Percentiles rank a stretch among this genome's conserved stretches.
phyloP scores from a whole-genome alignment of 35 echinoderm and acorn worm genomes.

The Heliocidaris erythrogramma region DNA sequence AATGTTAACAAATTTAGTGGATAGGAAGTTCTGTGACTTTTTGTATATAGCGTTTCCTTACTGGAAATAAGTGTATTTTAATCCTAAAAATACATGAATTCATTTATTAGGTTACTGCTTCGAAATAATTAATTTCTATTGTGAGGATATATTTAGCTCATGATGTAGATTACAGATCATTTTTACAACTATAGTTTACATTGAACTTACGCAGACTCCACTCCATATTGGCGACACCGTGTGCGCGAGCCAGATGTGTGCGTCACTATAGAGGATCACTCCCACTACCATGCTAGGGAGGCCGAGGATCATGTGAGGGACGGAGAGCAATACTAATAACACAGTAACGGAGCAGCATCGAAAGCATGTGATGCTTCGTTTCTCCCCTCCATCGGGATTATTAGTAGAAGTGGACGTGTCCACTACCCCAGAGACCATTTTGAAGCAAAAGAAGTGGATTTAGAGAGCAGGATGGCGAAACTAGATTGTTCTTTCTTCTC shows the following conservation, averaged over 20 bases:
- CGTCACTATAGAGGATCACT: slow-evolving; percentile 61
- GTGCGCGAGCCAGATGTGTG: slow-evolving; percentile 72
- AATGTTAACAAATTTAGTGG: too few species aligned
- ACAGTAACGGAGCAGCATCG: slow-evolving; percentile 48
- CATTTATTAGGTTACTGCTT: too few species aligned
- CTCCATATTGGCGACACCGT: slow-evolving; percentile 84
- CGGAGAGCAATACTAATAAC: slow-evolving; percentile 58
- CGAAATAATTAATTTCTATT: too few species aligned
- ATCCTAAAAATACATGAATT: too few species aligned
- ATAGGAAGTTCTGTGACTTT: too few species aligned
- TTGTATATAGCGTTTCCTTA: too few species aligned
- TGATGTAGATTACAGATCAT: too few species aligned
- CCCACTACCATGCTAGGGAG: slow-evolving; percentile 52
- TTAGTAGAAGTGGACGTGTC: background rate
- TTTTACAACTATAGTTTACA: background rate
- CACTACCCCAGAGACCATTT: background rate
- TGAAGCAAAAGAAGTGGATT: background rate
- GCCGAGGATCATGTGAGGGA: slow-evolving; percentile 68
- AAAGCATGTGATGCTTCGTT: background rate
- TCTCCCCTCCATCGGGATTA: background rate
- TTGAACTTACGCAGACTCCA: slow-evolving; percentile 72
- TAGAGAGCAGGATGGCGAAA: background rate
- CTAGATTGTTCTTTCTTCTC: background rate
- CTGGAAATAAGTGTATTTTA: too few species aligned
- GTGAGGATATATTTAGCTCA: too few species aligned